These are phyloP conservation scores for Leptopilina myrica DNA, from an alignment of 2,888 invertebrate species.

Conservation along the genomic window DNA sequence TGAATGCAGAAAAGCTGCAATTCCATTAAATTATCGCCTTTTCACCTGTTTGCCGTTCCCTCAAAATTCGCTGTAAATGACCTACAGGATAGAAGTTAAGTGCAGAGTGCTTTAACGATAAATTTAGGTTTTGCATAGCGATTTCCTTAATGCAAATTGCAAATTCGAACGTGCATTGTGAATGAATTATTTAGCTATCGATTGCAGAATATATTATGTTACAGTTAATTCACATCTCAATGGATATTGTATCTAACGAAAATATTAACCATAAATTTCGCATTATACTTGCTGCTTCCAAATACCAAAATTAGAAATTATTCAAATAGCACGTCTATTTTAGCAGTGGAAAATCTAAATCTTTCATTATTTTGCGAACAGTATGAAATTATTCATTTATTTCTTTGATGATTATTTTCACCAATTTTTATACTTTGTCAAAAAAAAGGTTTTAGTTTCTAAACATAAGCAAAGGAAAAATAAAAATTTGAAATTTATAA, in stretches of 20 bases:
- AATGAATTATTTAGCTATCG: constrained; percentile 11
- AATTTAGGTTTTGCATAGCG: constrained; percentile 28
- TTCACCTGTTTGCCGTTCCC: constrained; percentile 24
- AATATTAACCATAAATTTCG: neutral
- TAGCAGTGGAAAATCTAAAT: too few species aligned
- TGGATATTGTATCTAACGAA: constrained; percentile 8
- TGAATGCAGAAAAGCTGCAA: constrained; percentile 11
- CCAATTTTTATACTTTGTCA: too few species aligned
- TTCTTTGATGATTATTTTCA: too few species aligned
- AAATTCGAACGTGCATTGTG: constrained; percentile 21
- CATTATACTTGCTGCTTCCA: neutral
- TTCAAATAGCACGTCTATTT: neutral
- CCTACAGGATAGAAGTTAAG: constrained; percentile 17
- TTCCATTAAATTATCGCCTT: constrained; percentile 33
- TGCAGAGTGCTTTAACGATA: constrained; percentile 37
- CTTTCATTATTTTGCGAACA: too few species aligned
- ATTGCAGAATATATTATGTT: constrained; percentile 10
- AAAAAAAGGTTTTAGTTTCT: neutral
- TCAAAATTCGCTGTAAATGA: constrained; percentile 30
- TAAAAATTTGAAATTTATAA: neutral
- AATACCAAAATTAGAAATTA: neutral
- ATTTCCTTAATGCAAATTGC: constrained; percentile 34
- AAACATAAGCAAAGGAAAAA: neutral
- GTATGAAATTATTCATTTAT: too few species aligned
- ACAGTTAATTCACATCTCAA: constrained; percentile 8